phyloP scores from a whole-genome alignment of 1,140 invertebrate species.

The Dufourea novaeangliae region DNA sequence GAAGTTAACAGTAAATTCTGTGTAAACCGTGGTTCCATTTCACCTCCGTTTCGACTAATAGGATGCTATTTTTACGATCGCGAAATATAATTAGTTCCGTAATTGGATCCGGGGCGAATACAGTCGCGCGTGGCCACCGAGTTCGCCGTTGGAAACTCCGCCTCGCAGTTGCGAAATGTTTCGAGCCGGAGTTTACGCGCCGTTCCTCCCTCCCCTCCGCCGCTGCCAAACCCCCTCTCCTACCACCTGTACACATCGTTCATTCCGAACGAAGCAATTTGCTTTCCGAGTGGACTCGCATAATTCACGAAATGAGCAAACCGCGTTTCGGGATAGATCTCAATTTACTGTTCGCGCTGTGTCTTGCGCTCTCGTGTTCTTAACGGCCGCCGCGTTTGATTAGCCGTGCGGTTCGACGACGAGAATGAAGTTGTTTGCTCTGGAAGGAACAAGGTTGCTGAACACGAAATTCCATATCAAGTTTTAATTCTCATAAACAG shows the following conservation, averaged over 20 bases:
- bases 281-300: slow-evolving; percentile 33
- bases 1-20: background rate
- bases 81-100: slow-evolving; percentile 28
- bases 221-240: background rate
- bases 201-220: slow-evolving; percentile 12
- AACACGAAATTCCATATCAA: no score
- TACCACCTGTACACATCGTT: slow-evolving; percentile 15
- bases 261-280: slow-evolving; percentile 56
- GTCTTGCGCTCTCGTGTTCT: background rate
- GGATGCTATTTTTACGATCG: slow-evolving; percentile 13
- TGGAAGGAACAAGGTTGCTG: background rate
- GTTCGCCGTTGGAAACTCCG: background rate
- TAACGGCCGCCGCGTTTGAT: background rate
- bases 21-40: background rate
- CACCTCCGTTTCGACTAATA: background rate
- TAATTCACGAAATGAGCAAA: slow-evolving; percentile 51
- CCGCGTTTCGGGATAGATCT: slow-evolving; percentile 38
- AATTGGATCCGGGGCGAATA: slow-evolving; percentile 23
- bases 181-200: slow-evolving; percentile 25
- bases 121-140: background rate
- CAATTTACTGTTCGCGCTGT: slow-evolving; percentile 33
- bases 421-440: no score
- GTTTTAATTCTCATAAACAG: no score
- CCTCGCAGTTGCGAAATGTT: slow-evolving; percentile 12
- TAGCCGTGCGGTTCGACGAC: no score